These are phyloP conservation scores for Turritopsis rubra DNA, from an alignment of 30 jellyfish, hydroid and myxozoan species.

Conservation along the genomic window DNA sequence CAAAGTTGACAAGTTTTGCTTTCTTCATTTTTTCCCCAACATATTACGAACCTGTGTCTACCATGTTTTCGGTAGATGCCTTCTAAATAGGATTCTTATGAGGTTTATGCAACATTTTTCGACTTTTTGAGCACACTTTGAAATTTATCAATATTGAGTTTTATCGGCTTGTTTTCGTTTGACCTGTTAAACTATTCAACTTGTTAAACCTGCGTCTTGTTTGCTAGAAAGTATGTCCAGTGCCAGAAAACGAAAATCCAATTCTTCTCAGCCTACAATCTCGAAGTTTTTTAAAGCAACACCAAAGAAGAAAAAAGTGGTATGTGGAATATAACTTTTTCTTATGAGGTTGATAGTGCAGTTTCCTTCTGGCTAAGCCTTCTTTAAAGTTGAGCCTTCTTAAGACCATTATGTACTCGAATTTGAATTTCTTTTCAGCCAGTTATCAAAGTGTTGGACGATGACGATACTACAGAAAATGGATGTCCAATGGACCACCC, in stretches of 20 bases:
- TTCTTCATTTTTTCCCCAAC: too few species aligned
- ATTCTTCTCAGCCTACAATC: neutral
- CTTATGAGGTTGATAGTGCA: too few species aligned
- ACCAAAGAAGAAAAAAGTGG: slow-evolving; percentile 9
- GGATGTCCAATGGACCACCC: neutral
- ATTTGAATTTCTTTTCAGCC: neutral
- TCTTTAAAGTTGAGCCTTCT: too few species aligned
- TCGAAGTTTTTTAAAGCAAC: slow-evolving; percentile 5
- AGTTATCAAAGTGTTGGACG: slow-evolving; percentile 1
- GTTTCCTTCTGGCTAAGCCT: too few species aligned
- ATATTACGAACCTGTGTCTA: too few species aligned
- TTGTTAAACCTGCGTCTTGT: neutral
- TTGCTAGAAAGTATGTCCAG: neutral
- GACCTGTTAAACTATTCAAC: neutral
- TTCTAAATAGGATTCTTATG: too few species aligned
- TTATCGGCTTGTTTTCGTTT: neutral
- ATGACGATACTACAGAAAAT: neutral
- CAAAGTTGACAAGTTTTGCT: too few species aligned
- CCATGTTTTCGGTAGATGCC: too few species aligned
- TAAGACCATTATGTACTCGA: too few species aligned
- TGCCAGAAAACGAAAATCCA: slow-evolving; percentile 5
- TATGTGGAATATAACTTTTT: neutral
- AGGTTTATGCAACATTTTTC: too few species aligned
- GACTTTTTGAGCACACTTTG: neutral
- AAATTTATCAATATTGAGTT: too few species aligned